Base-by-base conservation (phyloP, 2,888 invertebrate species). In the Conistra vaccinii region DNA sequence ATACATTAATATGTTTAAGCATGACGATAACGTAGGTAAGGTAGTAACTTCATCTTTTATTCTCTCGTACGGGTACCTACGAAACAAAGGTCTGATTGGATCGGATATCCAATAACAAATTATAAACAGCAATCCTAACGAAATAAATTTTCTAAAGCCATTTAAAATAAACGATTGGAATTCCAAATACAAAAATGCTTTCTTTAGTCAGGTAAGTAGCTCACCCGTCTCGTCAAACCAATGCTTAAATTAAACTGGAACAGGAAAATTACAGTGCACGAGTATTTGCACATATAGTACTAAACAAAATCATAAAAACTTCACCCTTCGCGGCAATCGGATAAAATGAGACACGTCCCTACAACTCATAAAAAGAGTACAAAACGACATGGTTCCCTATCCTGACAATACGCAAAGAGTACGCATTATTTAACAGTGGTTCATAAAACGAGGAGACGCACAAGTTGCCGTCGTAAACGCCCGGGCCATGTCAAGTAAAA, bases 381-480 rank as follows among this genome's bases (percentile, higher is more conserved):
- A 90, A 88, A 92, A 92, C 90, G 89, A 87, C 88, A 90, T 89
- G 89, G 89, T 91, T 90, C 89, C 91, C 91, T 88, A 91, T 91
- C 87, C 90, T 87, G 90, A 89, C 90, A 91, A 90, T 91, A 92
- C 91, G 89, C 90, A 92, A 92, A 91, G 90, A 91, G 89, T 91
- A 91, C 91, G 91, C 92, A 94, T 93, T 93, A 94, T 94, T 94
- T 93, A 94, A 92, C 92, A 91, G 91, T 88, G 84, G 87, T 87
- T 89, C 91, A 92, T 95, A 93, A 94, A 93, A 92, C 89, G 91
- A 89, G 87, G 89, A 88, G 84, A 90, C 89, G 89, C 90, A 90
- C 89, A 90, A 90, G 89, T 88, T 90, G 89, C 86, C 86, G 88
- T 92, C 93, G 92, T 93, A 93, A 93, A 93, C 89, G 91, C 86